phyloP scores from a whole-genome alignment of 2,113 vertebrate species.

The pig (Sus scrofa) region DNA sequence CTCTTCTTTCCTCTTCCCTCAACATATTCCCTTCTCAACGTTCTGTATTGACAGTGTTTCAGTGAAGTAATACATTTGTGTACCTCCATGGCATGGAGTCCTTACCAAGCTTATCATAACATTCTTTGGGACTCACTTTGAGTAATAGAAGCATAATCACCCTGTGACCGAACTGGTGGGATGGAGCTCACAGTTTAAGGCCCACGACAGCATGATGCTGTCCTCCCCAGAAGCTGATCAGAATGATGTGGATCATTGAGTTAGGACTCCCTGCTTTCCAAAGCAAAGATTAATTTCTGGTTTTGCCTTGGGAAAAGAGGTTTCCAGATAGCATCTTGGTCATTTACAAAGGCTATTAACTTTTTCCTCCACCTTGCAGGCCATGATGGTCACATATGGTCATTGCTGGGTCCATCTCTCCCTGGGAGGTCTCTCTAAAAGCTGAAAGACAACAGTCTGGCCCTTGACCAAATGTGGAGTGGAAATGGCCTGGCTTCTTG shows the following conservation, averaged over 20 bases:
- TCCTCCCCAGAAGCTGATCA: background rate
- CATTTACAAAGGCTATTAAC: background rate
- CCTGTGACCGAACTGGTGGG: background rate
- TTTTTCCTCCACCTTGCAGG: background rate
- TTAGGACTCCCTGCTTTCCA: background rate
- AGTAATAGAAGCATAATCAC: background rate
- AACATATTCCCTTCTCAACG: background rate
- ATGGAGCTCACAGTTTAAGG: background rate
- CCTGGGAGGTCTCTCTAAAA: conserved; percentile 41
- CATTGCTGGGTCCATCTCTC: background rate
- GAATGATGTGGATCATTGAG: background rate
- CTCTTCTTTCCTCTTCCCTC: background rate
- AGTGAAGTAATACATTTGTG: background rate
- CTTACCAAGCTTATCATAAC: background rate
- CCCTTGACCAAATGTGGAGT: conserved; percentile 59
- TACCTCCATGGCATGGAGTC: background rate
- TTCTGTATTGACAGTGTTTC: background rate
- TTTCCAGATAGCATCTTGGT: background rate
- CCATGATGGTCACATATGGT: background rate
- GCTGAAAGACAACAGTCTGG: conserved; percentile 54
- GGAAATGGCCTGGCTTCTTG: conserved; percentile 64
- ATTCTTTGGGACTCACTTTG: background rate
- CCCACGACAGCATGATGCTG: background rate
- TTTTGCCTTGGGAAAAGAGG: conserved; percentile 20
- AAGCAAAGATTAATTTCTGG: conserved; percentile 5